Evolutionary conservation across 2,888 invertebrate species (phyloP).

Genomic region (Cartodere bifasciata): DNA sequence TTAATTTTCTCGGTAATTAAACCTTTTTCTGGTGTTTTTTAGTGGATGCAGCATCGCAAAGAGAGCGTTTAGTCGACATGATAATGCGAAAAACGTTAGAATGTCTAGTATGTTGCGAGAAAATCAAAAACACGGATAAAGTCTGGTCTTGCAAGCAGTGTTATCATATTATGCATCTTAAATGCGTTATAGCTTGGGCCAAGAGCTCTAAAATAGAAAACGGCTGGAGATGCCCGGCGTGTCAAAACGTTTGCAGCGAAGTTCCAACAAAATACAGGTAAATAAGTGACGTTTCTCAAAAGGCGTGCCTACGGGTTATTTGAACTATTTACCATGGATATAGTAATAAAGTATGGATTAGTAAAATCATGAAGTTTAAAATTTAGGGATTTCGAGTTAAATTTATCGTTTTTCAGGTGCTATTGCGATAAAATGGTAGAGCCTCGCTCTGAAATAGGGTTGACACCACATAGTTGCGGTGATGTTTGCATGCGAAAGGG

Average conservation of each 20-base stretch:
- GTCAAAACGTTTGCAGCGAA: conserved; percentile 66
- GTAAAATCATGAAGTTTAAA: too few species aligned
- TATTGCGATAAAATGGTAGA: conserved; percentile 75
- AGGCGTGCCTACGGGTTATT: too few species aligned
- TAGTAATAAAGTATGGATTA: too few species aligned
- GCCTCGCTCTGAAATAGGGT: conserved; percentile 56
- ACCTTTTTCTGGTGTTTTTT: conserved; percentile 16
- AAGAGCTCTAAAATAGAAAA: conserved; percentile 59
- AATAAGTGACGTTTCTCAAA: too few species aligned
- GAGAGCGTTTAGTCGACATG: conserved; percentile 74
- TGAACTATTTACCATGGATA: too few species aligned
- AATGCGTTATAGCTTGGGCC: conserved; percentile 88
- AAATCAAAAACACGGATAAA: conserved; percentile 63
- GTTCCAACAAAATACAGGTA: conserved; percentile 72
- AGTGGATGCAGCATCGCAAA: conserved; percentile 55
- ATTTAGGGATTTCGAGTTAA: too few species aligned
- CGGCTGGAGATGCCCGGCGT: conserved; percentile 94
- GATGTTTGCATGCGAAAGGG: conserved; percentile 59
- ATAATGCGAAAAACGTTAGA: conserved; percentile 72
- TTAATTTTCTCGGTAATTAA: too few species aligned
- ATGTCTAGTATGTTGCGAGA: conserved; percentile 90
- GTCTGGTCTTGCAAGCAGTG: conserved; percentile 90
- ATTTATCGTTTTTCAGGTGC: too few species aligned
- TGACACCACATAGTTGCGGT: conserved; percentile 78
- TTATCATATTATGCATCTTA: conserved; percentile 83